These are phyloP conservation scores for Seira musarum DNA, from an alignment of 2,888 invertebrate species.

Conservation along the genomic window DNA sequence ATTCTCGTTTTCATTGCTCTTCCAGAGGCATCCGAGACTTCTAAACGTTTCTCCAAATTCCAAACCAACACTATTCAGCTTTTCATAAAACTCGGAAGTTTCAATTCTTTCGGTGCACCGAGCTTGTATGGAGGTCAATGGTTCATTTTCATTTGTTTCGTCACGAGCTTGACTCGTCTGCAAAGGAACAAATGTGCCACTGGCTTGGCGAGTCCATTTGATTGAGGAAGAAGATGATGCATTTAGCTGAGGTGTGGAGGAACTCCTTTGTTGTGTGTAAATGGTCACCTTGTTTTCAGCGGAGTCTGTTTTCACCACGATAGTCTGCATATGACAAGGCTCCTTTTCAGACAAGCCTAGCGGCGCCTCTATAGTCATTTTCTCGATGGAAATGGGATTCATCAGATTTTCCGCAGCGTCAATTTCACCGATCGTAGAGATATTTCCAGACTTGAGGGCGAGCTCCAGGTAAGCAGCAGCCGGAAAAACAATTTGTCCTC, in stretches of 20 bases:
- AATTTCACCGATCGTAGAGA: conserved; percentile 45
- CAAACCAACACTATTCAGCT: conserved; percentile 48
- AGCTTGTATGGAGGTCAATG: conserved; percentile 38
- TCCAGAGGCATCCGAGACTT: conserved; percentile 54
- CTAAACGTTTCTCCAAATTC: conserved; percentile 57
- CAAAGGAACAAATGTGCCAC: conserved; percentile 53
- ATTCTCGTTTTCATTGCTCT: conserved; percentile 11
- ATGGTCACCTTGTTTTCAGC: conserved; percentile 46
- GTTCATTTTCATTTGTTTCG: conserved; percentile 16
- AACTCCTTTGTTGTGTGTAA: conserved; percentile 41
- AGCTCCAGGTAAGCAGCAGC: conserved; percentile 63
- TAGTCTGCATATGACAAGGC: conserved; percentile 55
- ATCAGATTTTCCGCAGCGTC: conserved; percentile 32
- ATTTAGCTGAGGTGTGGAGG: not conserved
- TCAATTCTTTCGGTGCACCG: conserved; percentile 42
- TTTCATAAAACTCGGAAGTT: conserved; percentile 47
- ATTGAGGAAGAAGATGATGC: not conserved
- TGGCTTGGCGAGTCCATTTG: conserved; percentile 63
- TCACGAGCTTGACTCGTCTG: conserved; percentile 18
- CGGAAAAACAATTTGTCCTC: conserved; percentile 56
- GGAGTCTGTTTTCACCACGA: conserved; percentile 39
- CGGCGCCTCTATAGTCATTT: conserved; percentile 58
- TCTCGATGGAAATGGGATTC: conserved; percentile 54
- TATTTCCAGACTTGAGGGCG: conserved; percentile 49
- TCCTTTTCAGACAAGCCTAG: conserved; percentile 48